Base-by-base conservation (phyloP, 2,797 vertebrate species). In the Pachyuromys duprasi region DNA sequence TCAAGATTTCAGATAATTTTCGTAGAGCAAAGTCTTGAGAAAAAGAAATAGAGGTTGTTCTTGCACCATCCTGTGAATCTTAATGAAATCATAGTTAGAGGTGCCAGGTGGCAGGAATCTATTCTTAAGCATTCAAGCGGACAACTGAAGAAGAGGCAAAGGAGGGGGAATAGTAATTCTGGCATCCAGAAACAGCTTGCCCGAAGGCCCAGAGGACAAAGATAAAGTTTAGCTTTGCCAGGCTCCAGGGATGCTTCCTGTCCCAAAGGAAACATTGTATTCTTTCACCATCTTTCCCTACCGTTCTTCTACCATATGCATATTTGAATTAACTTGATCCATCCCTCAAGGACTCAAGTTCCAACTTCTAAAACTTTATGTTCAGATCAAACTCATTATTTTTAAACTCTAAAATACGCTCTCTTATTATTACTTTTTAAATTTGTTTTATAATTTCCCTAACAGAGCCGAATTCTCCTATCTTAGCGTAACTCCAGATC, bases 401-500 rank as follows among this genome's bases (percentile, higher is more conserved):
- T 94, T 96, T 92, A 96, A 97, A 97, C 90, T 98, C 92, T 89
- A 92, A 96, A 97, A 97, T 97, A 97, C 94, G 94, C 79, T 96
- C 96, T 96, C 94, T 97, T 97, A 96, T 97, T 97, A 97, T 96
- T 97, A 90, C 74, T 96, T 96, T 95, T 97, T 86, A 96, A 97
- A 95, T 89, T 97, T 92, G 92, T 97, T 96, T 97, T 89, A 91
- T 97, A 97, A 97, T 97, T 97, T 97, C 96, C 79, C 92, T 96
- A 97, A 95, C 93, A 92, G 94, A 97, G 69, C 60, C 93, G 86
- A 91, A 86, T 96, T 97, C 95, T 97, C 92, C 96, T 96, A 95
- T 97, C 96, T 97, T 96, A 96, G 96, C 67, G 89, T 93, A 97
- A 97, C 95, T 97, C 90, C 96, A 97, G 94, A 97, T 97, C 97